phyloP scores from a whole-genome alignment of 2,113 vertebrate species.

The Ptychochromis oligacanthus region DNA sequence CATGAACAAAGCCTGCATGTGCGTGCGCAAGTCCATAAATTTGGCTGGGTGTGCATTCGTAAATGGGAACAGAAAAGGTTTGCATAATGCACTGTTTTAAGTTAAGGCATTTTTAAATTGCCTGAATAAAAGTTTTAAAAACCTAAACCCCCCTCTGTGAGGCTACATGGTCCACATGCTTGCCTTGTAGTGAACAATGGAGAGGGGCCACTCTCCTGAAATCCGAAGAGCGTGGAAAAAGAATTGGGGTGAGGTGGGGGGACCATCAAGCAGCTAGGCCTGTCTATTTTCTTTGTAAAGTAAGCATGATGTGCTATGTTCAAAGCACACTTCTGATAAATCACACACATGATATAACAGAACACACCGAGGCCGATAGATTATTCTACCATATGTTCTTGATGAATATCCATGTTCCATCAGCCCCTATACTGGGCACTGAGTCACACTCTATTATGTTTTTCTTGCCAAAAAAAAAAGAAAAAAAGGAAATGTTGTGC shows the following conservation, averaged over 20 bases:
- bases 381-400: neutral
- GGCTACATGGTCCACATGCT: slow-evolving; percentile 82
- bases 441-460: neutral
- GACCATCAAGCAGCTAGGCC: slow-evolving; percentile 65
- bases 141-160: slow-evolving; percentile 66
- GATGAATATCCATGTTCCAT: neutral
- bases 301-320: slow-evolving; percentile 26
- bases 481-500: slow-evolving; percentile 10
- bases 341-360: neutral
- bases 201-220: slow-evolving; percentile 85
- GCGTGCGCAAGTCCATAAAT: neutral
- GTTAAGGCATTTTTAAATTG: slow-evolving; percentile 11
- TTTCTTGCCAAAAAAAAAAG: neutral
- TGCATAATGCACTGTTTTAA: neutral
- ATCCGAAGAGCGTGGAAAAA: slow-evolving; percentile 87
- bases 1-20: neutral
- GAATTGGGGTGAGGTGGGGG: slow-evolving; percentile 62
- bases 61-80: neutral
- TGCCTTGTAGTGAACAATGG: slow-evolving; percentile 84
- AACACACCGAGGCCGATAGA: slow-evolving; percentile 2
- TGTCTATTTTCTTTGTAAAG: slow-evolving; percentile 76
- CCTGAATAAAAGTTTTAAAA: slow-evolving; percentile 17
- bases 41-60: neutral
- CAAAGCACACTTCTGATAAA: slow-evolving; percentile 26
- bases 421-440: neutral